Evolutionary conservation across 37 sponge, comb jelly and placozoan genomes (phyloP).

Genomic region (Aphrocallistes beatrix): DNA sequence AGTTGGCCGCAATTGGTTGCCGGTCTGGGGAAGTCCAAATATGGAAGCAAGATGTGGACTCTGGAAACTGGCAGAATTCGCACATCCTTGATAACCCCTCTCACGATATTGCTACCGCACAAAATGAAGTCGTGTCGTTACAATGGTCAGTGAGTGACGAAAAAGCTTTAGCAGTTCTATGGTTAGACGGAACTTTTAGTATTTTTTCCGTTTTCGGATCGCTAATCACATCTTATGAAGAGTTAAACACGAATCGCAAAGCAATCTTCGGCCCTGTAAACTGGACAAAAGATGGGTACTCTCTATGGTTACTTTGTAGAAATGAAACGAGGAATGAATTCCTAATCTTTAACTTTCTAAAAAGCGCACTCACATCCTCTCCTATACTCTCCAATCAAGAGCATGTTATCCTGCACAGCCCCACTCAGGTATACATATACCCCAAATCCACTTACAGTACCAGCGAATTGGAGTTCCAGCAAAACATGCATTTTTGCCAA

Average conservation of each 20-base stretch:
- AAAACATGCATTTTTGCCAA: conserved; percentile 1
- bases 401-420: background rate
- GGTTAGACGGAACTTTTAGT: conserved; percentile 58
- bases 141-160: conserved; percentile 50
- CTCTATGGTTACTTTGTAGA: background rate
- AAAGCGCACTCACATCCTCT: background rate
- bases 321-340: background rate
- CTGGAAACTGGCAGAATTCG: conserved; percentile 10
- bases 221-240: conserved; percentile 33
- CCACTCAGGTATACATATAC: background rate
- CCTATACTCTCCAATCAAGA: conserved; percentile 11
- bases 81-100: background rate
- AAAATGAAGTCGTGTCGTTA: conserved; percentile 34
- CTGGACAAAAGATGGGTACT: conserved; percentile 3
- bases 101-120: background rate
- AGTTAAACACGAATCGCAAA: background rate
- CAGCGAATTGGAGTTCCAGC: background rate
- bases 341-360: background rate
- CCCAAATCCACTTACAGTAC: conserved; percentile 1
- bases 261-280: background rate
- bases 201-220: conserved; percentile 72
- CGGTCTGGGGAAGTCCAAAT: background rate
- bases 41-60: conserved; percentile 11
- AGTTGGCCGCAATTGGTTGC: background rate
- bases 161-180: conserved; percentile 59